Evolutionary conservation across 2,113 vertebrate species (phyloP).

Genomic region (Mohoua ochrocephala): DNA sequence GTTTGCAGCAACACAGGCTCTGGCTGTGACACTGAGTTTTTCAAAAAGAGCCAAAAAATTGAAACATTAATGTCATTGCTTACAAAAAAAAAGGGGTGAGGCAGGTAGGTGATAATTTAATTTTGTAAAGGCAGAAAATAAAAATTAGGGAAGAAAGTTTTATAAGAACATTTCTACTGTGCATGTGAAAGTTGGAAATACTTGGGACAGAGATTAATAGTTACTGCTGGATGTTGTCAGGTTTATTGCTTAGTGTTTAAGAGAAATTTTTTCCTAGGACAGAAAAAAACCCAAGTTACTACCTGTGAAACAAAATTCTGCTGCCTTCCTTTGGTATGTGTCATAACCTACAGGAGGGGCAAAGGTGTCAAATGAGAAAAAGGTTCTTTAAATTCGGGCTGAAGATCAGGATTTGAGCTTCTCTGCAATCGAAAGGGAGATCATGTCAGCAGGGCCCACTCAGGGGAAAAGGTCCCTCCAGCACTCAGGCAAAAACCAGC

Average conservation of each 20-base stretch:
- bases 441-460: rapidly evolving
- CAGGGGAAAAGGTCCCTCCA: rapidly evolving
- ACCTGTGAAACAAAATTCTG: background rate
- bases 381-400: background rate
- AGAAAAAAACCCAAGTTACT: rapidly evolving
- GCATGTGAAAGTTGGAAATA: background rate
- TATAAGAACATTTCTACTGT: background rate
- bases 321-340: background rate
- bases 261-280: background rate
- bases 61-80: background rate
- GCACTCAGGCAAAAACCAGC: rapidly evolving
- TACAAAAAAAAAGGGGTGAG: background rate
- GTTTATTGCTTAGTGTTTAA: background rate
- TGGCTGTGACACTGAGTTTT: rapidly evolving
- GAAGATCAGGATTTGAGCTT: background rate
- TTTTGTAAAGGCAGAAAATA: background rate
- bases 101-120: background rate
- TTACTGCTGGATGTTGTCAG: background rate
- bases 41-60: background rate
- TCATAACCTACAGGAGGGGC: rapidly evolving
- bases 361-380: background rate
- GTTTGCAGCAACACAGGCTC: background rate
- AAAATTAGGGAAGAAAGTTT: background rate
- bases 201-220: background rate
- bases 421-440: background rate